A percentile compares a stretch with the other conserved stretches of the same genome.
phyloP scores from a whole-genome alignment of 2,113 vertebrate species.

The Salvelinus alpinus region DNA sequence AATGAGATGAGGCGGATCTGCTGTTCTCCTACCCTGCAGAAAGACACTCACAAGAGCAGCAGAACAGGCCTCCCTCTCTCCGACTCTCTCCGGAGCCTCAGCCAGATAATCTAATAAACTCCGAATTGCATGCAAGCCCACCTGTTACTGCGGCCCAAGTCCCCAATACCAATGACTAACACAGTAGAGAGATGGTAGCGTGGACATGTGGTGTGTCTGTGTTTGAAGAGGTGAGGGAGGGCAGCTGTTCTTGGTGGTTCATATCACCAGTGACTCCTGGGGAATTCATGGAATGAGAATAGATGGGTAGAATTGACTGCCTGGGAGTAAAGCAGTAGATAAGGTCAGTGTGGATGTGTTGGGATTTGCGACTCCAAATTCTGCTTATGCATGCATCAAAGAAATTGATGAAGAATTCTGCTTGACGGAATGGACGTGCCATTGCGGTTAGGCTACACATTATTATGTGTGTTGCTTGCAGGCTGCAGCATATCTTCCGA shows the following conservation, averaged over 20 bases:
- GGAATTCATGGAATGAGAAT: not conserved
- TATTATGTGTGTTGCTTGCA: not conserved
- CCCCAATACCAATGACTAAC: slow-evolving; percentile 66
- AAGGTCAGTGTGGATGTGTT: not conserved
- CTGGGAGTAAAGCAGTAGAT: not conserved
- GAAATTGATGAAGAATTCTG: not conserved
- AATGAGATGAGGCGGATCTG: slow-evolving; percentile 72
- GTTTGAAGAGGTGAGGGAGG: not conserved
- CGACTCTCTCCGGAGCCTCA: slow-evolving; percentile 19
- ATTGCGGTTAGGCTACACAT: not conserved
- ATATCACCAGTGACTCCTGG: not conserved
- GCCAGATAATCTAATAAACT: slow-evolving; percentile 64
- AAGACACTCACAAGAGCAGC: slow-evolving; percentile 27
- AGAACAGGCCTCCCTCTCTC: slow-evolving; percentile 32
- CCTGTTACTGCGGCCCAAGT: slow-evolving; percentile 63
- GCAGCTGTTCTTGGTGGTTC: not conserved
- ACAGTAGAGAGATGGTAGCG: slow-evolving; percentile 46
- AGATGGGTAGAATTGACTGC: not conserved
- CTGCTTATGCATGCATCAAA: not conserved
- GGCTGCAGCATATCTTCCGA: not conserved
- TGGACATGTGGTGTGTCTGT: slow-evolving; percentile 17
- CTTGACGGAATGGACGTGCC: not conserved
- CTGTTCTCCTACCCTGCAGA: slow-evolving; percentile 60
- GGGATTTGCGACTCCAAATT: not conserved
- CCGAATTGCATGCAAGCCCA: slow-evolving; percentile 65